Percentiles rank a stretch among this genome's conserved stretches.
Conservation (phyloP, 2,888 invertebrate species). For the Minunthozetes semirufus region DNA sequence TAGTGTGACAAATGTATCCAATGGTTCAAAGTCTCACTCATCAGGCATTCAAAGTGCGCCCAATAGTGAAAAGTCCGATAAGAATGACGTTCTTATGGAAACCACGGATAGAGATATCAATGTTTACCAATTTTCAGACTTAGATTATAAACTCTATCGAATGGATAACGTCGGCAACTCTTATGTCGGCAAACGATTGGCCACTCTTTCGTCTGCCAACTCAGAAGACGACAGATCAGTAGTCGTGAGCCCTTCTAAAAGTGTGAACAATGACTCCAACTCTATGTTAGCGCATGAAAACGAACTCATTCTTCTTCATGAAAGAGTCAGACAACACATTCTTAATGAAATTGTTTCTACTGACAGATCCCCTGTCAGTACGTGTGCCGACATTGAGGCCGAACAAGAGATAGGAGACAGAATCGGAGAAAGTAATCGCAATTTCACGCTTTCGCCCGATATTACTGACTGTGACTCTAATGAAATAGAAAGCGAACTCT, state of each 20-base stretch:
- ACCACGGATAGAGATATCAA: constrained; percentile 37
- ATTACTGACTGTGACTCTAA: constrained; percentile 87
- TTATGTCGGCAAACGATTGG: constrained; percentile 67
- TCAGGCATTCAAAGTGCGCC: constrained; percentile 24
- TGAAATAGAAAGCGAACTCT: constrained; percentile 76
- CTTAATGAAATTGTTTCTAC: constrained; percentile 50
- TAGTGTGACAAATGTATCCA: background rate
- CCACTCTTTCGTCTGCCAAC: constrained; percentile 50
- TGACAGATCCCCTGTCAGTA: constrained; percentile 48
- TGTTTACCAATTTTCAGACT: constrained; percentile 45
- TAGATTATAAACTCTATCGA: constrained; percentile 69
- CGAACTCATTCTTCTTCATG: constrained; percentile 40
- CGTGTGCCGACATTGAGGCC: constrained; percentile 53
- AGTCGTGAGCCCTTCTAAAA: constrained; percentile 14
- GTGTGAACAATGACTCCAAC: constrained; percentile 24
- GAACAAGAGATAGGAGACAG: constrained; percentile 51
- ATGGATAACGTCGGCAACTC: constrained; percentile 61
- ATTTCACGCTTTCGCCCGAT: constrained; percentile 83
- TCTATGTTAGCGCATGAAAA: constrained; percentile 39
- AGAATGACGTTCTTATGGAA: background rate
- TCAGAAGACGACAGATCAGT: constrained; percentile 35
- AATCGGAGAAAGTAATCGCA: constrained; percentile 50
- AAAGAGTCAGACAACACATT: constrained; percentile 41
- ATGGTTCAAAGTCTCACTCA: constrained; percentile 24
- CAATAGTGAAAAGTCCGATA: constrained; percentile 12